Conservation (phyloP, 2,113 vertebrate species). For the Petromus typicus region DNA sequence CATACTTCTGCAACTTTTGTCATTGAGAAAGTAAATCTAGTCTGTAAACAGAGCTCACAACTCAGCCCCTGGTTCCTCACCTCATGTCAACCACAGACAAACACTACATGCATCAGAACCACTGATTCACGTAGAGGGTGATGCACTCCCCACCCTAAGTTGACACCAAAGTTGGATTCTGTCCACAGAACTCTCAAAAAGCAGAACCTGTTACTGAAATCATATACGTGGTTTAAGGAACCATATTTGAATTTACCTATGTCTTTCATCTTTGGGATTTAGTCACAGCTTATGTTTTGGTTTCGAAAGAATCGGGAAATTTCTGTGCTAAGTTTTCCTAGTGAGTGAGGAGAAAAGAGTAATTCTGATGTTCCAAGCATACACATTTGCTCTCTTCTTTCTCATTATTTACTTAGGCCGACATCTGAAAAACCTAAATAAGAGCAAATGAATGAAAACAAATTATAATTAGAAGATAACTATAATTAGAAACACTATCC, state of each 20-base stretch:
- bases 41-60: neutral
- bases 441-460: neutral
- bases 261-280: neutral
- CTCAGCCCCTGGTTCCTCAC: neutral
- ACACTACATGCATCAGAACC: neutral
- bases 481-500: neutral
- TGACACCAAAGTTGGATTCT: neutral
- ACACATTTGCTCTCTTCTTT: neutral
- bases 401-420: neutral
- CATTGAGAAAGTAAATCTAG: neutral
- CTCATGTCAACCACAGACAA: neutral
- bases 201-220: neutral
- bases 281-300: neutral
- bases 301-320: conserved; percentile 10
- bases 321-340: neutral
- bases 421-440: neutral
- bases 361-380: neutral
- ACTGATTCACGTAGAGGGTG: neutral
- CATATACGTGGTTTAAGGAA: neutral
- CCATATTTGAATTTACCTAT: neutral
- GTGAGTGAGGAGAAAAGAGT: neutral
- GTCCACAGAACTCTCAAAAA: neutral
- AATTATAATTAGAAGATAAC: conserved; percentile 5
- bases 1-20: neutral
- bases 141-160: neutral